A percentile compares a stretch with the other conserved stretches of the same genome.
Evolutionary conservation across 2,888 invertebrate species (phyloP).

Genomic region (Eristalinus aeneus): DNA sequence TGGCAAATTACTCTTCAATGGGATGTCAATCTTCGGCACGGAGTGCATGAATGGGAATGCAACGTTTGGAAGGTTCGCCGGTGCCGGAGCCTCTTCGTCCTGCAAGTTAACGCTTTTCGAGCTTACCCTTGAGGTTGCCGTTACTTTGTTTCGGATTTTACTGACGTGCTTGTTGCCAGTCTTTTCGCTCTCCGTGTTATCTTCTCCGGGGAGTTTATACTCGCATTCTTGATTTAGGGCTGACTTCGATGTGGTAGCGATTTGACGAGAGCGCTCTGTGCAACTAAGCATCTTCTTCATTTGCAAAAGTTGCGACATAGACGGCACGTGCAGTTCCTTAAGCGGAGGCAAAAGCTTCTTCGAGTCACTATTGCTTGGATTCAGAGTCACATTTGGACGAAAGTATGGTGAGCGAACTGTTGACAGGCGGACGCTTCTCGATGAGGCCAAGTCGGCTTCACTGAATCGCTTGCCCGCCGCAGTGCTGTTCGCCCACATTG

Average conservation of each 20-base stretch:
- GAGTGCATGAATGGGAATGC: constrained; percentile 78
- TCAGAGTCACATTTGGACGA: constrained; percentile 73
- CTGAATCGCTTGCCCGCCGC: constrained; percentile 73
- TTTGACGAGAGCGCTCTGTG: constrained; percentile 82
- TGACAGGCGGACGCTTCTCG: constrained; percentile 73
- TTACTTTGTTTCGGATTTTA: constrained; percentile 73
- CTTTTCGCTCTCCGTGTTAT: constrained; percentile 31
- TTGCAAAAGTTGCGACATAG: constrained; percentile 84
- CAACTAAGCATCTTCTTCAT: constrained; percentile 84
- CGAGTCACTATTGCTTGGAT: constrained; percentile 53
- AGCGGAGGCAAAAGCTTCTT: constrained; percentile 71
- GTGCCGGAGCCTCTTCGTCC: constrained; percentile 79
- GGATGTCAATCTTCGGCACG: constrained; percentile 78
- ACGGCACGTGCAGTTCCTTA: constrained; percentile 83
- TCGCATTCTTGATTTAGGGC: constrained; percentile 60
- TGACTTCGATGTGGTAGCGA: constrained; percentile 79
- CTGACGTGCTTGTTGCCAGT: constrained; percentile 64
- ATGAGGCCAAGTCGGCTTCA: constrained; percentile 74
- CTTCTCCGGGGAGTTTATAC: constrained; percentile 71
- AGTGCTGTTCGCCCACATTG: constrained; percentile 64
- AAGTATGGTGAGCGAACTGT: constrained; percentile 75
- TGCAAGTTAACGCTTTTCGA: constrained; percentile 68
- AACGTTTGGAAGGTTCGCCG: constrained; percentile 82
- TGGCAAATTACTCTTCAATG: constrained; percentile 77
- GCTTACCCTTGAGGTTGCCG: constrained; percentile 58